These are phyloP conservation scores for Bradypodion ventrale DNA, from an alignment of 2,797 vertebrate species.

Conservation along the genomic window DNA sequence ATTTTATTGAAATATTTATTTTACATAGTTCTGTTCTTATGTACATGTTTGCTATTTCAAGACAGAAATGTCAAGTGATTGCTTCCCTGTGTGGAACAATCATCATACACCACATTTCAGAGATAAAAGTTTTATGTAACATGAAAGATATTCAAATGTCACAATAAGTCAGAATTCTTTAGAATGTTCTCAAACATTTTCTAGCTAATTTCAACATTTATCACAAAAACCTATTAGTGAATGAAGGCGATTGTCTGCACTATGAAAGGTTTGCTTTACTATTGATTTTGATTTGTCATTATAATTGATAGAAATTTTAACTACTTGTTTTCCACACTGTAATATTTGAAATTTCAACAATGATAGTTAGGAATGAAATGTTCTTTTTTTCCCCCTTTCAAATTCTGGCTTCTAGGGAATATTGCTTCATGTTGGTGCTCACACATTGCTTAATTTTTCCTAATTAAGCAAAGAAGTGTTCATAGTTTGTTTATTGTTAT, in stretches of 20 bases:
- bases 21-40: conserved; percentile 12
- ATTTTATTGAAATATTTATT: no score
- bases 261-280: not conserved
- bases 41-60: not conserved
- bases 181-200: no score
- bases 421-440: not conserved
- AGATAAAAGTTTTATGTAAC: not conserved
- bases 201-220: no score
- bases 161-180: not conserved
- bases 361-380: no score
- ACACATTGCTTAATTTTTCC: not conserved
- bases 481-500: not conserved
- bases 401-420: not conserved
- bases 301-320: not conserved
- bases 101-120: not conserved
- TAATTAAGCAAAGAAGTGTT: not conserved
- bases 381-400: no score
- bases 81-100: not conserved
- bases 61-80: not conserved
- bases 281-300: no score
- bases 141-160: not conserved
- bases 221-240: not conserved
- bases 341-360: no score
- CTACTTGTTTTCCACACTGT: no score
- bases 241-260: not conserved